Evolutionary conservation across 1,140 invertebrate genomes (phyloP).

Genomic region (Drosophila setifemur): DNA sequence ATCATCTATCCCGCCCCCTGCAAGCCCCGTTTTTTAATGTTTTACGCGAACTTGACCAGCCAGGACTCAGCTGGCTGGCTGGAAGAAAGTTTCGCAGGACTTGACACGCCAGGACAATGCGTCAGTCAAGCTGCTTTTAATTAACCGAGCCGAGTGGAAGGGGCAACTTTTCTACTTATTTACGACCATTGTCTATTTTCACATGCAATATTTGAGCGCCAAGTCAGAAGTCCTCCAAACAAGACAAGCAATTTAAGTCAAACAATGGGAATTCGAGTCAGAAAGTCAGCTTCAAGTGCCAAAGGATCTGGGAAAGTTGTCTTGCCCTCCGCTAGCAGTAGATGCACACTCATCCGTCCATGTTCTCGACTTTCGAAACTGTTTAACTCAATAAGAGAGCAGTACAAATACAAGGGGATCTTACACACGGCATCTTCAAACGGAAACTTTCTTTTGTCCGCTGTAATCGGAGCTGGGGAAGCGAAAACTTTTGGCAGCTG

Average conservation of each 20-base stretch:
- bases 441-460: conserved; percentile 45
- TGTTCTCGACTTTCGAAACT: conserved; percentile 48
- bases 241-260: conserved; percentile 48
- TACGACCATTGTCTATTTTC: conserved; percentile 59
- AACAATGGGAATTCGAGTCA: conserved; percentile 48
- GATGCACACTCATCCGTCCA: neutral
- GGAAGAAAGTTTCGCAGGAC: conserved; percentile 30
- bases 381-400: conserved; percentile 79
- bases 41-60: conserved; percentile 50
- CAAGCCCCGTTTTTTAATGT: conserved; percentile 22
- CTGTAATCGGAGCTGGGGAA: conserved; percentile 67
- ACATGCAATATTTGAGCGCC: conserved; percentile 62
- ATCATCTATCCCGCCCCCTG: too few relatives aligned
- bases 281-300: conserved; percentile 36
- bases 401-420: conserved; percentile 53
- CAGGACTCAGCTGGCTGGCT: conserved; percentile 20
- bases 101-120: conserved; percentile 44
- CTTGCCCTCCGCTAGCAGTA: neutral
- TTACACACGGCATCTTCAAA: conserved; percentile 52
- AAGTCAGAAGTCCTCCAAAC: neutral
- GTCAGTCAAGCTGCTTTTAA: conserved; percentile 64
- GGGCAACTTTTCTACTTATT: conserved; percentile 33
- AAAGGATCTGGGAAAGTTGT: conserved; percentile 27
- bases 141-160: conserved; percentile 42
- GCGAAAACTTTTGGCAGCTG: conserved; percentile 1